Base-by-base conservation (phyloP, 2,888 invertebrate genomes). In the Acrocera orbiculus region DNA sequence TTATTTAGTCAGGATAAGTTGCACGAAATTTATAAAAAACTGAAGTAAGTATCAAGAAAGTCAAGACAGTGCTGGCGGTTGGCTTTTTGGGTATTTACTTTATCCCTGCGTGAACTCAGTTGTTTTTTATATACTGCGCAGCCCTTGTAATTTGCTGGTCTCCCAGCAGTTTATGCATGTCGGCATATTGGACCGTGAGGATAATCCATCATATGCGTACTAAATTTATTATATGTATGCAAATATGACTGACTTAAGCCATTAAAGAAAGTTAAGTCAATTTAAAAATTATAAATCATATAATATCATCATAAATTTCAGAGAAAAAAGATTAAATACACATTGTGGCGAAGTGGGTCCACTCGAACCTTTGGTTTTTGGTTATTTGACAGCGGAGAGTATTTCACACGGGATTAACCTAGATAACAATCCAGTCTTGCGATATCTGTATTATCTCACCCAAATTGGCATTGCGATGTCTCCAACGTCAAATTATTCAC, bases 381-480 rank as follows among this genome's bases (percentile, higher is more conserved):
- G 92, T 7, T 98, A 86, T 61, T 73, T 98, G 70, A 73, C 96
- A 56, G 87, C 93, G 0, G 96, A 99, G 61, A 96, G 93, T 61
- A 98, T 98, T 53, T 90, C 95, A 1, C 98, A 98, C 58, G 98
- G 98, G 13, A 67, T 98, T 40, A 63, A 98, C 35, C 69, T 99
- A 23, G 67, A 98, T 48, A 98, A 98, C 74, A 85, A 81, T 39
- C 98, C 98, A 29, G 96, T 98, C 2, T 69, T 98, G 19, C 96
- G 98, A 62, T 98, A 98, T 66, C 67, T 98, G 40, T 98, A 93
- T 64, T 98, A 96, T 64, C 65, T 98, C 51, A 78, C 90, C 0
- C 96, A 98, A 65, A 92, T 98, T 49, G 92, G 86, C 28, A 95
- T 98, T 51, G 96, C 98, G 20, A 98, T 98, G 96, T 95, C 93